phyloP scores from a whole-genome alignment of 1,140 invertebrate genomes.

The Bacillus rossius region DNA sequence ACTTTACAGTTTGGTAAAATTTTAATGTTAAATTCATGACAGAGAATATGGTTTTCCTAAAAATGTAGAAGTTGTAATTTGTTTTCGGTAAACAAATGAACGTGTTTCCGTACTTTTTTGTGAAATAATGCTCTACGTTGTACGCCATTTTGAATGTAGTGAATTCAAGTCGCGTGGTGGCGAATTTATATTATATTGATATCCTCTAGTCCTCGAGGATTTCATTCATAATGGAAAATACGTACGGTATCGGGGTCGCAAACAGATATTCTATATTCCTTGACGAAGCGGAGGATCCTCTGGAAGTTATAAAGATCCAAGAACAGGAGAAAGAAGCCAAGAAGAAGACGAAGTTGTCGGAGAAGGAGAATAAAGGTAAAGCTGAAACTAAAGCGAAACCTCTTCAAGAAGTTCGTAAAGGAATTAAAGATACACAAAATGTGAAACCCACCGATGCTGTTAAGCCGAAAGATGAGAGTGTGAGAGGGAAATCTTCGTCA shows the following conservation, averaged over 20 bases:
- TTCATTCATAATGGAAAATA: constrained; percentile 68
- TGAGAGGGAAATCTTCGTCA: constrained; percentile 36
- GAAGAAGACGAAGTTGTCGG: constrained; percentile 75
- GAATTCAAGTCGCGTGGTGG: constrained; percentile 10
- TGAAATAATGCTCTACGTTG: too few species aligned
- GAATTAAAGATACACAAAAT: constrained; percentile 63
- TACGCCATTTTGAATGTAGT: too few species aligned
- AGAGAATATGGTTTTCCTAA: too few species aligned
- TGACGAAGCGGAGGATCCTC: constrained; percentile 81
- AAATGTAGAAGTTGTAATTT: too few species aligned
- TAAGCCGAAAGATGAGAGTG: constrained; percentile 49
- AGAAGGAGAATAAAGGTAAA: constrained; percentile 81
- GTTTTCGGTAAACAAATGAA: too few species aligned
- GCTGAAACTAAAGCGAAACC: constrained; percentile 46
- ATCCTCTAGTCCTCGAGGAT: constrained; percentile 18
- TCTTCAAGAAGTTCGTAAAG: constrained; percentile 51
- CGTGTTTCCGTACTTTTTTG: too few species aligned
- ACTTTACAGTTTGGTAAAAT: too few species aligned
- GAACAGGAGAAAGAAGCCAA: constrained; percentile 73
- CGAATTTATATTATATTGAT: constrained; percentile 12
- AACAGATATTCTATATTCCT: constrained; percentile 92
- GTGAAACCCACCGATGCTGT: constrained; percentile 48
- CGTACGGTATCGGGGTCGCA: constrained; percentile 85
- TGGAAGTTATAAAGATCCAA: constrained; percentile 76
- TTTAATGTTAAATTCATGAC: too few species aligned